Evolutionary conservation across 1,140 invertebrate genomes (phyloP).

Genomic region (Drosophila kepulauana): DNA sequence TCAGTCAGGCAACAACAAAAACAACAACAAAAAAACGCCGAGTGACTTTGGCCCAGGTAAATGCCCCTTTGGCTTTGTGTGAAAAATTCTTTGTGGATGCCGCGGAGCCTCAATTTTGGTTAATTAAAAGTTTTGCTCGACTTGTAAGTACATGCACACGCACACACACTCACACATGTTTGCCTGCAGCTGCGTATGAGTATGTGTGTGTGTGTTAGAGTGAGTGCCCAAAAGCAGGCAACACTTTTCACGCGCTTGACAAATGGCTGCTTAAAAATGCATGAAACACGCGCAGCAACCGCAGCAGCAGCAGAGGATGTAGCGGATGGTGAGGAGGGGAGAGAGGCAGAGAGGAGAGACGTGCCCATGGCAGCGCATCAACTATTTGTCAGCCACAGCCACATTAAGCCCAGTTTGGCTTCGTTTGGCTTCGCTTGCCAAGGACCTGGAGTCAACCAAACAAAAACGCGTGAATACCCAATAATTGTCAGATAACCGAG

Average conservation of each 20-base stretch:
- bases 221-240: constrained; percentile 36
- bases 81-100: constrained; percentile 47
- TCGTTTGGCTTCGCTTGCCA: too few species aligned
- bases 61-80: constrained; percentile 40
- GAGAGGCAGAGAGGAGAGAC: neutral
- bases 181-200: constrained; percentile 7
- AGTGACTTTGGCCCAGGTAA: constrained; percentile 24
- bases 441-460: neutral
- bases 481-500: too few species aligned
- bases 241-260: constrained; percentile 66
- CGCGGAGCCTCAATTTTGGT: constrained; percentile 61
- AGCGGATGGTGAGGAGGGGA: neutral
- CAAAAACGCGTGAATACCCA: neutral
- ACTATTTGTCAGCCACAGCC: constrained; percentile 47
- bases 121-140: constrained; percentile 67
- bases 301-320: neutral
- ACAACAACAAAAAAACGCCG: too few species aligned
- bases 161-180: constrained; percentile 4
- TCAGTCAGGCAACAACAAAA: constrained; percentile 5
- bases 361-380: constrained; percentile 25
- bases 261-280: constrained; percentile 76
- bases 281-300: constrained; percentile 54
- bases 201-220: constrained; percentile 10
- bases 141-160: constrained; percentile 18
- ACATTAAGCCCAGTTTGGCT: neutral